phyloP scores from a whole-genome alignment of 2,888 invertebrate species.

The Octodonta nipae region DNA sequence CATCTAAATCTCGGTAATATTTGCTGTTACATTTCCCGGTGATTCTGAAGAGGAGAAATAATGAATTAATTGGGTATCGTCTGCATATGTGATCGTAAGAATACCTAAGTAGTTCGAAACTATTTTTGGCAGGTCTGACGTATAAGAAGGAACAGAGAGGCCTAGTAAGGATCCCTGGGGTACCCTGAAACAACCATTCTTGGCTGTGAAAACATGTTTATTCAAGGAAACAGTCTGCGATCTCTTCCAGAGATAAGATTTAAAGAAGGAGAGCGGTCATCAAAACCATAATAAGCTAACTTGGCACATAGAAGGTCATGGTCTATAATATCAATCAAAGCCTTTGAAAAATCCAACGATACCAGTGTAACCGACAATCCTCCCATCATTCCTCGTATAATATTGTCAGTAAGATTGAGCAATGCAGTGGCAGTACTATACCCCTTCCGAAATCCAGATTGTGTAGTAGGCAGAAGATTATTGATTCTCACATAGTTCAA shows the following conservation, averaged over 20 bases:
- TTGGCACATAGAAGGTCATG: background rate
- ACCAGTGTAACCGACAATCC: background rate
- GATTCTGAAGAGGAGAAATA: background rate
- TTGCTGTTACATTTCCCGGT: too few relatives aligned
- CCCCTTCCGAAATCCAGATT: conserved; percentile 1
- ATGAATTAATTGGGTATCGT: conserved; percentile 3
- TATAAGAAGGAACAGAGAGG: conserved; percentile 3
- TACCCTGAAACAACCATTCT: background rate
- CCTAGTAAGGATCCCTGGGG: conserved; percentile 4
- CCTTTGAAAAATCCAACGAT: conserved; percentile 2
- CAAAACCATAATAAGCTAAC: background rate
- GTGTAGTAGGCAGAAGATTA: background rate
- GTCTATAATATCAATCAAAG: conserved; percentile 4
- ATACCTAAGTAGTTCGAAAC: background rate
- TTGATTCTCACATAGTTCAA: background rate
- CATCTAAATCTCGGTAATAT: background rate
- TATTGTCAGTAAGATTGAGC: background rate
- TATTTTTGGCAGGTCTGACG: background rate
- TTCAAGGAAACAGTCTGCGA: background rate
- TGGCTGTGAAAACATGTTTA: background rate
- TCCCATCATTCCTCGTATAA: background rate
- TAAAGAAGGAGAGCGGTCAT: background rate
- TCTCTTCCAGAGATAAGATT: background rate
- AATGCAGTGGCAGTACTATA: conserved; percentile 3
- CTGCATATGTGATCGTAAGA: background rate